Evolutionary conservation across 2,113 vertebrate species (phyloP), one percentile per base, ranked within the genome.

Genomic region (Phasianus colchicus): DNA sequence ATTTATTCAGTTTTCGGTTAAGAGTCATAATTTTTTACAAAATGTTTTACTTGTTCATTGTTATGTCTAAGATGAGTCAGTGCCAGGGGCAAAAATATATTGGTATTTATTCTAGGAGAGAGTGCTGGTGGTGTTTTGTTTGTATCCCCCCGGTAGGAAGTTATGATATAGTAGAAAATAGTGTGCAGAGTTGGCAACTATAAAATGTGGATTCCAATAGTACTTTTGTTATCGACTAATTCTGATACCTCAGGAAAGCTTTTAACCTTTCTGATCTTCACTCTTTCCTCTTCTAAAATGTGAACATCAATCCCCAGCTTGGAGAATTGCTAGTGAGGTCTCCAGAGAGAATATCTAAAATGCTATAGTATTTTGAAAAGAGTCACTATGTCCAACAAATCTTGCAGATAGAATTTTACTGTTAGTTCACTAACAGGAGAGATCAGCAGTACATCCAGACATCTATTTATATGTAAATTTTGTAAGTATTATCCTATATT

Each of bases 31-130:
- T 89, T 8, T 48, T 85, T 88, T 88, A 43, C 13, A 38, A 71
- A 32, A 0, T 27, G 4, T 22, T 82, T 78, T 4, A 25, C 40
- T 63, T 47, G 1, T 38, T 88, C 11, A 21, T 69, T 71, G 4
- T 30, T 7, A 52, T 13, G 48, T 8, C 70, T 64, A 38, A 63
- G 12, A 61, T 22, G 8, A 79, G 85, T 48, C 12, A 71, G 30
- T 8, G 29, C 16, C 19, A 67, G 29, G 4, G 4, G 3, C 13
- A 55, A 84, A 83, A 11, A 8, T 16, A 30, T 21, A 24, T 48
- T 34, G 7, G 58, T 6, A 16, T 42, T 64, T 8, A 0, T 10
- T 66, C 16, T 34, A 5, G 10, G 2, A 1, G 0, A 1, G 4
- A 1, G 0, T 42, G 1, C 36, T 29, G 6, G 1, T 63, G 3